phyloP scores from a whole-genome alignment of 2,113 vertebrate species.

The Oreotrochilus melanogaster region DNA sequence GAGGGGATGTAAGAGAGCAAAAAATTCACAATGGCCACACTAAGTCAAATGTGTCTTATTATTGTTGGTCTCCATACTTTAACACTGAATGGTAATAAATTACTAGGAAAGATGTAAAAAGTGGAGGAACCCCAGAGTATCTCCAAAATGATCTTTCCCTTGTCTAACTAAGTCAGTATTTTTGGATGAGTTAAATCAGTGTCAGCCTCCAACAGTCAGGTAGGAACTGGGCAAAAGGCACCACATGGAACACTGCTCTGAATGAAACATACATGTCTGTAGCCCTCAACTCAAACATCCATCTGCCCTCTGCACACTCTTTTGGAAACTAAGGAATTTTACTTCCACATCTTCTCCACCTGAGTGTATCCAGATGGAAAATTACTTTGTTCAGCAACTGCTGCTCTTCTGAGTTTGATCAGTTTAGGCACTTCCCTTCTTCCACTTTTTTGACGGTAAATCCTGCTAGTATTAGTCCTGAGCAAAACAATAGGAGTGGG shows the following conservation, averaged over 20 bases:
- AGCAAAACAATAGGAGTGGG: rapidly evolving
- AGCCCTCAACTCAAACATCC: not conserved
- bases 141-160: not conserved
- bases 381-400: not conserved
- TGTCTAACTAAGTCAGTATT: not conserved
- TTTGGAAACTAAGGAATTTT: not conserved
- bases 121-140: rapidly evolving
- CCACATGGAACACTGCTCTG: rapidly evolving
- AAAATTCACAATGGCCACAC: not conserved
- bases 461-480: not conserved
- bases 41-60: not conserved
- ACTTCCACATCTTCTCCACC: not conserved
- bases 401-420: not conserved
- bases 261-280: not conserved
- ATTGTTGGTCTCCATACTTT: not conserved
- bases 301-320: not conserved
- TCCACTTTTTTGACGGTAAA: not conserved
- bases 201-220: not conserved
- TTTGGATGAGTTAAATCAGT: not conserved
- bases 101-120: not conserved
- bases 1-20: not conserved
- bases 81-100: not conserved
- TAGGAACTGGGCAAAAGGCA: not conserved
- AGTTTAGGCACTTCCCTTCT: not conserved
- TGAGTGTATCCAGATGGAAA: not conserved